phyloP scores from a whole-genome alignment of 2,113 vertebrate species.

The Macrotis lagotis region DNA sequence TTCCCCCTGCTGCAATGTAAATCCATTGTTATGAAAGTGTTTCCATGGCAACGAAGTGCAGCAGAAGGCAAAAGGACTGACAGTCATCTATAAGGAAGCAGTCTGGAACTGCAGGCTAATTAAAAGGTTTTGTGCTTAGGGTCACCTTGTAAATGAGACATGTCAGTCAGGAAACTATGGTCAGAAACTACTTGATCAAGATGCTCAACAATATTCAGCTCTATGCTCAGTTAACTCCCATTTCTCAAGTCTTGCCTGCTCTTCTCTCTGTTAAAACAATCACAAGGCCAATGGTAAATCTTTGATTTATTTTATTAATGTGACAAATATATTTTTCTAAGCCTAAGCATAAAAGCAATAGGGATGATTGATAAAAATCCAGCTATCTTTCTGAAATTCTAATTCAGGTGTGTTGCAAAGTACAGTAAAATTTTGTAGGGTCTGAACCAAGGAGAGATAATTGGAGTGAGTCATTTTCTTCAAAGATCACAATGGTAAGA shows the following conservation, averaged over 20 bases:
- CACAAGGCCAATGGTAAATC: slow-evolving; percentile 36
- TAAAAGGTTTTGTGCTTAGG: slow-evolving; percentile 77
- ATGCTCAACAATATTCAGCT: slow-evolving; percentile 1
- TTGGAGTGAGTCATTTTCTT: slow-evolving; percentile 43
- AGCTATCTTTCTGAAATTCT: slow-evolving; percentile 46
- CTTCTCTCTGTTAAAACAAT: slow-evolving; percentile 30
- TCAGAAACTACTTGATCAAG: slow-evolving; percentile 43
- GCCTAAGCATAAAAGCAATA: background rate
- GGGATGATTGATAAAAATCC: slow-evolving; percentile 38
- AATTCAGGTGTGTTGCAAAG: slow-evolving; percentile 60
- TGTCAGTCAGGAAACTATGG: slow-evolving; percentile 59
- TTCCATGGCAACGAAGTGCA: slow-evolving; percentile 77
- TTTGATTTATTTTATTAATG: slow-evolving; percentile 61
- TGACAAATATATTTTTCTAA: slow-evolving; percentile 57
- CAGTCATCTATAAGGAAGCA: slow-evolving; percentile 70
- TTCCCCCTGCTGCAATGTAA: slow-evolving; percentile 55
- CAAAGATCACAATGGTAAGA: background rate
- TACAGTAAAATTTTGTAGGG: slow-evolving; percentile 49
- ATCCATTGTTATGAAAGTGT: slow-evolving; percentile 74
- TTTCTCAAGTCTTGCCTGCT: slow-evolving; percentile 33
- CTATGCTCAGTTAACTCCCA: slow-evolving; percentile 29
- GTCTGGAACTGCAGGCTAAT: slow-evolving; percentile 78
- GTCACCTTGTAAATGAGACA: slow-evolving; percentile 80
- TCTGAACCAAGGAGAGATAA: slow-evolving; percentile 5
- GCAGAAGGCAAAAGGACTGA: slow-evolving; percentile 76